Base-by-base conservation (phyloP, 2,113 vertebrate species). In the Mesoclemmys tuberculata region DNA sequence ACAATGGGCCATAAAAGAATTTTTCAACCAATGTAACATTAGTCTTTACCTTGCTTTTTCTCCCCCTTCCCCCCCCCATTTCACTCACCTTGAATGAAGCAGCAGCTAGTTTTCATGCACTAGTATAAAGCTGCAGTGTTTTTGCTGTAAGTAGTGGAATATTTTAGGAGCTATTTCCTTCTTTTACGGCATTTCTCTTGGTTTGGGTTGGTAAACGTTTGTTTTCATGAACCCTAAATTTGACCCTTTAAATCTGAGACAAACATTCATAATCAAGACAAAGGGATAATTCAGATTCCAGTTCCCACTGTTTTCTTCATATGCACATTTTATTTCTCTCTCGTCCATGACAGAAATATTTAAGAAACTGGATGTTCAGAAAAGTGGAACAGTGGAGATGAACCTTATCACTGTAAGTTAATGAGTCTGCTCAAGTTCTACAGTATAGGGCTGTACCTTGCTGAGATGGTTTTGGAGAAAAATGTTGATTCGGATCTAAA, bases 331-430 rank as follows among this genome's bases (percentile, higher is more conserved):
- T 24, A 61, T 74, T 87, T 21, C 38, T 89, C 44, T 90, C 84
- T 96, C 74, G 89, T 29, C 6, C 49, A 14, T 51, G 19, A 82
- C 97, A 99, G 98, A 98, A 94, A 97, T 98, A 93, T 99, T 99
- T 92, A 98, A 97, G 93, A 97, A 98, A 96, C 89, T 99, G 96
- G 98, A 99, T 13, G 89, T 97, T 0, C 98, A 98, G 88, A 96
- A 98, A 54, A 98, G 94, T 4, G 98, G 98, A 54, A 98, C 90
- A 1, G 97, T 98, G 93, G 80, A 98, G 92, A 85, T 99, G 48
- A 91, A 98, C 89, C 96, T 98, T 2, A 31, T 96, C 75, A 98
- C 97, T 13, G 98, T 98, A 96, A 98, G 98, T 98, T 64, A 31
- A 46, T 46, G 7, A 87, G 31, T 8, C 38, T 83, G 38, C 83